These are phyloP conservation scores for Bombyx huttoni DNA, from an alignment of 2,888 invertebrate genomes.

Conservation along the genomic window DNA sequence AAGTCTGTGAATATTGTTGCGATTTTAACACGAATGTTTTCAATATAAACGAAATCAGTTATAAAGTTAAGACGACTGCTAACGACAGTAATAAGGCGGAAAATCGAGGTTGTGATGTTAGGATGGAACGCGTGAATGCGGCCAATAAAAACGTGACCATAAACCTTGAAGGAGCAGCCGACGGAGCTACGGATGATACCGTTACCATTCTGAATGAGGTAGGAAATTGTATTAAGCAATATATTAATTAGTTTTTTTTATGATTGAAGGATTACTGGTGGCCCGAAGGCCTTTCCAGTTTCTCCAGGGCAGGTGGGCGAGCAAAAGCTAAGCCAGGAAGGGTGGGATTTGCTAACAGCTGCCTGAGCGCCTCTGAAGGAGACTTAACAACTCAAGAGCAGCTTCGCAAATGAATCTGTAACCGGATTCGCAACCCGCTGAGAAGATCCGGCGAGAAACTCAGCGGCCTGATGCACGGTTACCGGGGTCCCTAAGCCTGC, in stretches of 20 bases:
- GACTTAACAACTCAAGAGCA: no score
- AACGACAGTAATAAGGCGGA: constrained; percentile 14
- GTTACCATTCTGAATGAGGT: constrained; percentile 34
- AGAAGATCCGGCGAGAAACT: background rate
- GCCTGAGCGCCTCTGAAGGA: no score
- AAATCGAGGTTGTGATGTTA: constrained; percentile 9
- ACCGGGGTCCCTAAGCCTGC: no score
- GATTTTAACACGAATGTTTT: constrained; percentile 1
- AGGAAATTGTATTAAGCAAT: constrained; percentile 7
- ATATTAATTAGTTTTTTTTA: no score
- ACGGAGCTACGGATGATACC: constrained; percentile 28
- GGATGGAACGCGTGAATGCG: constrained; percentile 9
- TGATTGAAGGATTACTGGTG: no score
- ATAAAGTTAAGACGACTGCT: constrained; percentile 31
- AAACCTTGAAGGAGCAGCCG: constrained; percentile 3
- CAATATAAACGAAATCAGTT: constrained; percentile 12
- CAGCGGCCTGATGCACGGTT: no score
- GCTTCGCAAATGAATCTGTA: no score
- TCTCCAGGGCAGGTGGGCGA: no score
- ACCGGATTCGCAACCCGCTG: no score
- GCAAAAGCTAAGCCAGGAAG: no score
- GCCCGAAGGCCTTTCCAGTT: no score
- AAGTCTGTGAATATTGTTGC: background rate
- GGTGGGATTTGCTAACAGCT: no score
- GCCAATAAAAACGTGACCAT: constrained; percentile 7